Percentiles rank a stretch among this genome's conserved stretches.
Evolutionary conservation across 1,140 invertebrate genomes (phyloP).

Genomic region (Liolophura sinensis): DNA sequence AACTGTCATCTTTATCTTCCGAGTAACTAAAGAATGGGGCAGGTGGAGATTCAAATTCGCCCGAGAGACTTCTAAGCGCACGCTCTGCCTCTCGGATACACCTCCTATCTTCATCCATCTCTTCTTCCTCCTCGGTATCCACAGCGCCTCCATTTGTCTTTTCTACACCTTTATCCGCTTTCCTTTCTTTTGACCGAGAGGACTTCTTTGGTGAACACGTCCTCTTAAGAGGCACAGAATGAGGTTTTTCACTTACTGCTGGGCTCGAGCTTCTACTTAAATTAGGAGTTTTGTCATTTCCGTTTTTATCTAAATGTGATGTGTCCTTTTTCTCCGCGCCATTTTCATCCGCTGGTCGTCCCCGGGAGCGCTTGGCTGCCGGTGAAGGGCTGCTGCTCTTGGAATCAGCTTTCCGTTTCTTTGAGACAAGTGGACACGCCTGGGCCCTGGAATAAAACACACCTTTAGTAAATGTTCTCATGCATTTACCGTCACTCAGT

Average conservation of each 20-base stretch:
- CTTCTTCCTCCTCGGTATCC: conserved; percentile 10
- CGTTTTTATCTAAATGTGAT: not conserved
- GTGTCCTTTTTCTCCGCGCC: conserved; percentile 13
- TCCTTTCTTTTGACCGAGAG: too few relatives aligned
- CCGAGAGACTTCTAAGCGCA: conserved; percentile 79
- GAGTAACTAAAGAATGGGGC: conserved; percentile 12
- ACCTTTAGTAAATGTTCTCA: not conserved
- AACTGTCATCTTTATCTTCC: conserved; percentile 72
- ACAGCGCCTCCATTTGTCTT: too few relatives aligned
- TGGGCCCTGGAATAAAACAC: conserved; percentile 28
- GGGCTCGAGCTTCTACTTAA: not conserved
- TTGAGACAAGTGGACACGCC: conserved; percentile 43
- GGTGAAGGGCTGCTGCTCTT: conserved; percentile 6
- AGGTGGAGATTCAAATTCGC: conserved; percentile 44
- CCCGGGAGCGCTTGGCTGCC: conserved; percentile 15
- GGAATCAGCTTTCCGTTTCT: conserved; percentile 29
- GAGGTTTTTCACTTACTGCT: conserved; percentile 3
- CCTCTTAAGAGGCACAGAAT: not conserved
- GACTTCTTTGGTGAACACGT: too few relatives aligned
- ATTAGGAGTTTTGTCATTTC: conserved; percentile 6
- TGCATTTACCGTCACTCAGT: not conserved
- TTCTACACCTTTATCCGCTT: too few relatives aligned
- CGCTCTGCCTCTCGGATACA: conserved; percentile 84
- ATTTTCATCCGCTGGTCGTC: conserved; percentile 12
- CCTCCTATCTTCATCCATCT: conserved; percentile 72